phyloP scores from a whole-genome alignment of 2,888 invertebrate species.

The Pterobdella sp. region DNA sequence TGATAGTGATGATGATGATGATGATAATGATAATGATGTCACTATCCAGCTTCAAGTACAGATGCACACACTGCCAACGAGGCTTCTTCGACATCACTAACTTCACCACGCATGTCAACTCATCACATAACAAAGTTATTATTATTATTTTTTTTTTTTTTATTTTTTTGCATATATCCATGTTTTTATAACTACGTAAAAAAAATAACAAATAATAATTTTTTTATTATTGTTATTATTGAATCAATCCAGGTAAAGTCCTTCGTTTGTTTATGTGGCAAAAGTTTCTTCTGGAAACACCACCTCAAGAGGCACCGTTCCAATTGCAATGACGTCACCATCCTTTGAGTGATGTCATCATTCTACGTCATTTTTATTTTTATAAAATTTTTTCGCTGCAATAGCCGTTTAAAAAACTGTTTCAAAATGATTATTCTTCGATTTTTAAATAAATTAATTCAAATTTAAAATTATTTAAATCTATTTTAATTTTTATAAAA shows the following conservation, averaged over 20 bases:
- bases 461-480: too few relatives aligned
- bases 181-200: too few relatives aligned
- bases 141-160: not conserved
- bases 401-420: too few relatives aligned
- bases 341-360: too few relatives aligned
- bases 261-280: slow-evolving; percentile 35
- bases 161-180: too few relatives aligned
- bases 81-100: slow-evolving; percentile 38
- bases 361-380: too few relatives aligned
- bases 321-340: too few relatives aligned
- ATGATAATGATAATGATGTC: not conserved
- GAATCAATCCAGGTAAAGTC: not conserved
- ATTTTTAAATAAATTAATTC: too few relatives aligned
- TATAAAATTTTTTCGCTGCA: too few relatives aligned
- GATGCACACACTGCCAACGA: slow-evolving; percentile 33
- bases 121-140: slow-evolving; percentile 36
- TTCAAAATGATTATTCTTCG: too few relatives aligned
- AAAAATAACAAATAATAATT: too few relatives aligned
- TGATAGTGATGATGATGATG: slow-evolving; percentile 11
- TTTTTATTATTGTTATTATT: not conserved
- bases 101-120: slow-evolving; percentile 34
- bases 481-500: too few relatives aligned
- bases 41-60: slow-evolving; percentile 34
- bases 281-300: slow-evolving; percentile 39
- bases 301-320: slow-evolving; percentile 37